phyloP scores from a whole-genome alignment of 64 coral and sea anemone species.

The Astreopora myriophthalma region DNA sequence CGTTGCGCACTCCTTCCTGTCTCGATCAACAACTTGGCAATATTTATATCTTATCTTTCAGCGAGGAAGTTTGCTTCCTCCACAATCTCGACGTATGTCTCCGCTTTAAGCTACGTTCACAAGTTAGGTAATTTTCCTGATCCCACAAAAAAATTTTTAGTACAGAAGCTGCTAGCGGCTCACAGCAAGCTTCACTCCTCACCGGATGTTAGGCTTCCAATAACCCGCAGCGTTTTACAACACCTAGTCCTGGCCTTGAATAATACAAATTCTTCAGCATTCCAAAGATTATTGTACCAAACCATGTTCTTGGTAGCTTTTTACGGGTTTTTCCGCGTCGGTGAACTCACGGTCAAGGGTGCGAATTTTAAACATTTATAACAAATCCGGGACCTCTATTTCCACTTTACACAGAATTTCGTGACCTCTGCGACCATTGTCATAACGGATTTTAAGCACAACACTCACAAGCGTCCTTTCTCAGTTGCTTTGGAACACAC shows the following conservation, averaged over 20 bases:
- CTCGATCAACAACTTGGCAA: background rate
- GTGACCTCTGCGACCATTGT: too few species aligned
- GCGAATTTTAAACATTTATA: background rate
- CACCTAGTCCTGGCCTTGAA: background rate
- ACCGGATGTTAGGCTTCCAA: background rate
- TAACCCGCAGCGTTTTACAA: background rate
- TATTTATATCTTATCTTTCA: background rate
- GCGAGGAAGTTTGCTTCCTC: background rate
- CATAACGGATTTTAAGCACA: background rate
- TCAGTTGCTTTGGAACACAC: background rate
- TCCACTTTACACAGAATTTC: background rate
- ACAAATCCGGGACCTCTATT: background rate
- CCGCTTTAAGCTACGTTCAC: background rate
- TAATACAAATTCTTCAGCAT: background rate
- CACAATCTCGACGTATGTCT: background rate
- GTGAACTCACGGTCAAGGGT: background rate
- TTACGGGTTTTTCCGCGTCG: background rate
- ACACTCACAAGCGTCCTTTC: background rate
- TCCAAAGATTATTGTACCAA: background rate
- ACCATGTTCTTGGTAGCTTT: slow-evolving; percentile 2
- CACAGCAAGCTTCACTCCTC: too few species aligned
- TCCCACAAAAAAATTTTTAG: background rate
- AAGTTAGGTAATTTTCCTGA: background rate
- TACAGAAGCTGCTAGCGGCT: background rate
- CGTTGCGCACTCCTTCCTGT: background rate